Evolutionary conservation across 2,797 vertebrate genomes (phyloP), one percentile per base, ranked within the genome.

Genomic region (Paguma larvata): DNA sequence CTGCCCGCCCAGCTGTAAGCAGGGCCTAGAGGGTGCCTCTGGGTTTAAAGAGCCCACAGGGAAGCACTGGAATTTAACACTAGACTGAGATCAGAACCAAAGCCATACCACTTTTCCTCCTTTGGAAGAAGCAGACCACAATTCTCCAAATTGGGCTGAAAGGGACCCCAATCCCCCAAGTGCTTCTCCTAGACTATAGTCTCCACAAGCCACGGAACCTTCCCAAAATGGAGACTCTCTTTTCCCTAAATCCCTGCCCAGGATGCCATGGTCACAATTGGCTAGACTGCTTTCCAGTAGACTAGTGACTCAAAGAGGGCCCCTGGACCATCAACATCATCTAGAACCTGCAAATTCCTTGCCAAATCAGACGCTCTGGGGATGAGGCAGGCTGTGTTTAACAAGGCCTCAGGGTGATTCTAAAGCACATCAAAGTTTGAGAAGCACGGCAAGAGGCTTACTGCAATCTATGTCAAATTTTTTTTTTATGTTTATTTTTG

Each of bases 81-180:
- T 44, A 67, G 16, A 77, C 32, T 12, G 51, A 94, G 90, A 83
- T 25, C 75, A 83, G 32, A 98, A 84, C 19, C 67, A 96, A 65
- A 72, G 86, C 5, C 23, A 32, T 25, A 90, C 68, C 63, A 6
- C 72, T 96, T 93, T 93, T 72, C 59, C 91, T 79, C 73, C 27
- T 80, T 85, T 67, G 25, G 48, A 46, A 90, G 70, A 41, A 89
- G 83, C 34, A 34, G 56, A 88, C 88, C 30, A 95, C 63, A 94
- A 46, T 63, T 21, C 59, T 59, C 38, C 78, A 48, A 11, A 89
- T 2, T 62, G 46, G 96, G 84, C 19, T 34, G 95, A 95, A 90
- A 98, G 85, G 68, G 85, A 89, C 7, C 34, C 53, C 51, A 97
- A 94, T 96, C 97, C 97, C 93, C 95, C 92, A 89, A 96, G 96